Percentiles rank a stretch among this genome's conserved stretches.
These are phyloP conservation scores for Cryptotis parvus DNA, from an alignment of 2,113 vertebrate genomes.

Conservation along the genomic window DNA sequence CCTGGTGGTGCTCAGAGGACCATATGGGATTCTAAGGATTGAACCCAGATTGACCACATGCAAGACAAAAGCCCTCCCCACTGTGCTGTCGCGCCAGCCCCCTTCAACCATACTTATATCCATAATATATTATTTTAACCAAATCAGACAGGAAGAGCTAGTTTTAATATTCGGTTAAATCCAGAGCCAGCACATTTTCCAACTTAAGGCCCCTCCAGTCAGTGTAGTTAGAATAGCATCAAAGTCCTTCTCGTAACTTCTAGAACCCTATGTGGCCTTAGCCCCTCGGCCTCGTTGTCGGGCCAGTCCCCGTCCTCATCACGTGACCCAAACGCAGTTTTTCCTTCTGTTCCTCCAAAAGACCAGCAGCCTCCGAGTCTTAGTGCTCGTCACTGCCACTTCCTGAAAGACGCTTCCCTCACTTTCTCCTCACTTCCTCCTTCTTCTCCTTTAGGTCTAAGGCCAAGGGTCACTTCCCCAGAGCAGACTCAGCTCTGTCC, in stretches of 20 bases:
- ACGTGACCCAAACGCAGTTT: background rate
- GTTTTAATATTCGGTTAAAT: constrained; percentile 47
- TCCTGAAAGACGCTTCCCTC: constrained; percentile 11
- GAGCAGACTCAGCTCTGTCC: background rate
- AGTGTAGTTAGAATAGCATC: background rate
- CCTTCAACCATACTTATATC: background rate
- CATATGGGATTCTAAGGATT: too few species aligned
- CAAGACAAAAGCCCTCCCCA: too few species aligned
- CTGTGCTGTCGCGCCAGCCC: too few species aligned
- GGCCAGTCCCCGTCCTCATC: background rate
- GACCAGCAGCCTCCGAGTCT: background rate
- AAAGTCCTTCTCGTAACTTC: background rate
- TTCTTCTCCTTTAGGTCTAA: background rate
- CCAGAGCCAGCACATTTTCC: background rate
- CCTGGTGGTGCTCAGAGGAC: too few species aligned
- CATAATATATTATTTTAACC: background rate
- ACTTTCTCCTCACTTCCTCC: background rate
- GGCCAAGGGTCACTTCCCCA: constrained; percentile 1
- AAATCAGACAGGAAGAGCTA: constrained; percentile 19
- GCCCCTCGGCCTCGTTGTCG: background rate
- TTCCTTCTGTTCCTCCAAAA: constrained; percentile 15
- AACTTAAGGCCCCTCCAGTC: constrained; percentile 8
- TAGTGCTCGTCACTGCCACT: constrained; percentile 1
- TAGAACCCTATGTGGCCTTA: background rate
- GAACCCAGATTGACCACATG: too few species aligned